These are phyloP conservation scores for Phyllostomus hastatus DNA, from an alignment of 2,113 vertebrate genomes.

Conservation along the genomic window DNA sequence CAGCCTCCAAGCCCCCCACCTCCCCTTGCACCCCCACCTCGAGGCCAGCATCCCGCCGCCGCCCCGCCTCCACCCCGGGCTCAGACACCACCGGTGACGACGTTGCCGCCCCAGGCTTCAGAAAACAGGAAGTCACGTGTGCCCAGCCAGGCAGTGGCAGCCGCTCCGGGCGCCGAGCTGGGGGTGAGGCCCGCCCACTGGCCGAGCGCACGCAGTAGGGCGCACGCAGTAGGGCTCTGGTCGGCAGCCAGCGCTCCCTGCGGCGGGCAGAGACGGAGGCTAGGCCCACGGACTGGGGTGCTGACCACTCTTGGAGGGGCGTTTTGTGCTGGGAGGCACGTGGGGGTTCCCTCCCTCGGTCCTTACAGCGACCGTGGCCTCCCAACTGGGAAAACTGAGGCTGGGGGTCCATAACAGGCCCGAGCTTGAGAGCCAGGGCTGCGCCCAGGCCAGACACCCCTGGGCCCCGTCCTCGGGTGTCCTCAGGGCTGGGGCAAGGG, in stretches of 20 bases:
- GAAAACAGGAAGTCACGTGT: constrained; percentile 71
- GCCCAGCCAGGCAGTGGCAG: constrained; percentile 30
- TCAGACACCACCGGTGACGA: not conserved
- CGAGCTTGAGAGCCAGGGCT: not conserved
- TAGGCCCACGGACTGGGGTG: not conserved
- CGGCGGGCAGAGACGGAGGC: not conserved
- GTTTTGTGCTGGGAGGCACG: not conserved
- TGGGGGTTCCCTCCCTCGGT: not conserved
- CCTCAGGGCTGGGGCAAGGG: not conserved
- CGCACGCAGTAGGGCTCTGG: not conserved
- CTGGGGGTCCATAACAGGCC: not conserved
- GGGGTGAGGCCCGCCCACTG: not conserved
- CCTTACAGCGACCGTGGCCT: not conserved
- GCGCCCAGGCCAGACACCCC: not conserved
- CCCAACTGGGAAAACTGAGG: not conserved
- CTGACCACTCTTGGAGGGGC: accelerated
- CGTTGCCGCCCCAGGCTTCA: not conserved
- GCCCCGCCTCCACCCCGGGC: not conserved
- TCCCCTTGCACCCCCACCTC: not conserved
- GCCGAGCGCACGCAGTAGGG: not conserved
- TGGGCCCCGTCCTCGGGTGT: not conserved
- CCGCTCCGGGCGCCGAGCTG: not conserved
- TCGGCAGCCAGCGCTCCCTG: not conserved
- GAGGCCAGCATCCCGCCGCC: not conserved
- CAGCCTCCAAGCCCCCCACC: not conserved